Percentiles rank a stretch among this genome's conserved stretches.
These are phyloP conservation scores for Fregetta grallaria DNA, from an alignment of 2,113 vertebrate species.

Conservation along the genomic window DNA sequence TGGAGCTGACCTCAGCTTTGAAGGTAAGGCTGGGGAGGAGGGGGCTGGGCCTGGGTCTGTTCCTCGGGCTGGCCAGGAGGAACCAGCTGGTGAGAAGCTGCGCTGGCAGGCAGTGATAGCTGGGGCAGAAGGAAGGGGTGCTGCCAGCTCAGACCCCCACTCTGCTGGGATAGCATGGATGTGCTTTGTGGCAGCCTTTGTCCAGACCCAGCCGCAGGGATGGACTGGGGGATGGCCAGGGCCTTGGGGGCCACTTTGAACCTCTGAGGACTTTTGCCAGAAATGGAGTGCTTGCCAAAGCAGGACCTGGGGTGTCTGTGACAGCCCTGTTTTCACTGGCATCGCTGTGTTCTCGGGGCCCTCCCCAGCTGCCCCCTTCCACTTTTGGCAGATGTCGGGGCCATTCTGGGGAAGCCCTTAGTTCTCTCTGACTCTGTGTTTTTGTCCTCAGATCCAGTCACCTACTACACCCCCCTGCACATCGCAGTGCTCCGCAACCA, in stretches of 20 bases:
- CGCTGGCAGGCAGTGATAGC: neutral
- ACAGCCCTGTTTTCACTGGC: neutral
- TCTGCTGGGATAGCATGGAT: neutral
- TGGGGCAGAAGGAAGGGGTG: neutral
- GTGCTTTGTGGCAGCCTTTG: neutral
- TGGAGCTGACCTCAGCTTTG: constrained; percentile 88
- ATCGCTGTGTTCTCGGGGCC: neutral
- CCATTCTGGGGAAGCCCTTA: rapidly evolving
- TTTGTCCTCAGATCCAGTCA: constrained; percentile 84
- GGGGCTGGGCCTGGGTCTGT: neutral
- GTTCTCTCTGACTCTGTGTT: neutral
- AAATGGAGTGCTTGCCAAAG: neutral
- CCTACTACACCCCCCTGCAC: constrained; percentile 92
- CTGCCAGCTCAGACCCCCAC: neutral
- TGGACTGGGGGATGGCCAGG: neutral
- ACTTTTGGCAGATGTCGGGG: neutral
- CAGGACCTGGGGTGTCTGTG: neutral
- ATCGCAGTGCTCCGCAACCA: constrained; percentile 87
- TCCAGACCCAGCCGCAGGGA: neutral
- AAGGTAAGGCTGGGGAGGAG: constrained; percentile 72
- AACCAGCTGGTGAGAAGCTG: neutral
- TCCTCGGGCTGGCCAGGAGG: neutral
- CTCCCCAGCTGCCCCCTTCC: neutral
- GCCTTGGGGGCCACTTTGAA: neutral
- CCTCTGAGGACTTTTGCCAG: neutral